These are phyloP conservation scores for Stegastes partitus DNA, from an alignment of 2,113 vertebrate genomes.

Conservation along the genomic window DNA sequence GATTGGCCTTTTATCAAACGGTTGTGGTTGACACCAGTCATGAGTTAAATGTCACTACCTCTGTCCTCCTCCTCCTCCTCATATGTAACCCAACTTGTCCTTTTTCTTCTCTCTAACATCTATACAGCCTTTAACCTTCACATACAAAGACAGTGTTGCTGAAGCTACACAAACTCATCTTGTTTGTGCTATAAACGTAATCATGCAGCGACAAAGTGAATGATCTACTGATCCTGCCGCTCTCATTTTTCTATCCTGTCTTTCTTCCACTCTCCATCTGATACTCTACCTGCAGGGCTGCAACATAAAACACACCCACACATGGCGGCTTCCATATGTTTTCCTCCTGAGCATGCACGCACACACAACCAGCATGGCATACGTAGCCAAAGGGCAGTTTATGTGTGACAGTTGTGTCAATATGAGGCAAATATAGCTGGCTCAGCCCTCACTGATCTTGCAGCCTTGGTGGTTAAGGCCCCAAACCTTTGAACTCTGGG, in stretches of 20 bases:
- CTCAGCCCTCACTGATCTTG: constrained; percentile 67
- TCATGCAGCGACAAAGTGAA: background rate
- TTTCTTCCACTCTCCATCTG: constrained; percentile 1
- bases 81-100: constrained; percentile 3
- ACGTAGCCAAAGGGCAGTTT: background rate
- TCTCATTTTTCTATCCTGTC: background rate
- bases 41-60: constrained; percentile 33
- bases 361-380: background rate
- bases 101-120: no score
- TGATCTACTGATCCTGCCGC: background rate
- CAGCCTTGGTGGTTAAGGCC: constrained; percentile 47
- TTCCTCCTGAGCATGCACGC: constrained; percentile 24
- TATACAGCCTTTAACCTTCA: no score
- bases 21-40: constrained; percentile 4
- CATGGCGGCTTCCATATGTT: constrained; percentile 50
- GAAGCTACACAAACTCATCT: background rate
- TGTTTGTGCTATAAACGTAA: background rate
- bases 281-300: constrained; percentile 38
- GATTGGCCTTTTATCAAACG: constrained; percentile 6
- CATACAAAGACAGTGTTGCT: background rate
- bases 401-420: constrained; percentile 64
- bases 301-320: constrained; percentile 45
- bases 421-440: constrained; percentile 54
- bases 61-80: constrained; percentile 16
- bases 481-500: constrained; percentile 71